Evolutionary conservation across 2,797 vertebrate species (phyloP).

Genomic region (Schizopygopsis malacanthus): DNA sequence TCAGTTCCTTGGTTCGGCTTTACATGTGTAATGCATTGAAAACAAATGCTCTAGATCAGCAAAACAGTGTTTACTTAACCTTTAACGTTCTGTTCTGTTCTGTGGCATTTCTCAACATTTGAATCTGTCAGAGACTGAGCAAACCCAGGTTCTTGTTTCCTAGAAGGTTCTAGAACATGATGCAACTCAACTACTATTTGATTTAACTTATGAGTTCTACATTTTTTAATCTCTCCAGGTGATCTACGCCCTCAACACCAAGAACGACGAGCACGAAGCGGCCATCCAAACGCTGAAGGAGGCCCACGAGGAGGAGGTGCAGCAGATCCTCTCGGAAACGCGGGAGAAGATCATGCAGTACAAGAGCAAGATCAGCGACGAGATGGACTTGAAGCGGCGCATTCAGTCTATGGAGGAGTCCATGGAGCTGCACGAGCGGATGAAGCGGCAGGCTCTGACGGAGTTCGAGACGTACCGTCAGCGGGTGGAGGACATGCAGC

Average conservation of each 20-base stretch:
- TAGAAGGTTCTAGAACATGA: neutral
- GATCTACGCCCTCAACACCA: constrained; percentile 98
- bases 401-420: constrained; percentile 96
- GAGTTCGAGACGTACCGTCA: constrained; percentile 97
- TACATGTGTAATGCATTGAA: constrained; percentile 34
- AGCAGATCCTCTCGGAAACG: constrained; percentile 96
- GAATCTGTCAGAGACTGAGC: neutral
- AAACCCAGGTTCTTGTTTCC: neutral
- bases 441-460: constrained; percentile 93
- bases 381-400: constrained; percentile 92
- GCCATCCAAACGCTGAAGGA: constrained; percentile 96
- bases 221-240: constrained; percentile 79
- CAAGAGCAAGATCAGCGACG: constrained; percentile 93
- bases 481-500: constrained; percentile 95
- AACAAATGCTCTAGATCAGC: constrained; percentile 28
- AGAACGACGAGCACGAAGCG: constrained; percentile 97
- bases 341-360: constrained; percentile 94
- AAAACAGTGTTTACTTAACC: constrained; percentile 37
- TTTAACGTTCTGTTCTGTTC: constrained; percentile 23
- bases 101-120: neutral
- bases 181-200: neutral
- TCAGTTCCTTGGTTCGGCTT: constrained; percentile 3
- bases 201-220: neutral
- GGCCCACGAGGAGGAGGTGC: constrained; percentile 97
- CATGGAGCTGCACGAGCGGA: constrained; percentile 92